phyloP scores from a whole-genome alignment of 2,113 vertebrate genomes.

The Globicephala melas region DNA sequence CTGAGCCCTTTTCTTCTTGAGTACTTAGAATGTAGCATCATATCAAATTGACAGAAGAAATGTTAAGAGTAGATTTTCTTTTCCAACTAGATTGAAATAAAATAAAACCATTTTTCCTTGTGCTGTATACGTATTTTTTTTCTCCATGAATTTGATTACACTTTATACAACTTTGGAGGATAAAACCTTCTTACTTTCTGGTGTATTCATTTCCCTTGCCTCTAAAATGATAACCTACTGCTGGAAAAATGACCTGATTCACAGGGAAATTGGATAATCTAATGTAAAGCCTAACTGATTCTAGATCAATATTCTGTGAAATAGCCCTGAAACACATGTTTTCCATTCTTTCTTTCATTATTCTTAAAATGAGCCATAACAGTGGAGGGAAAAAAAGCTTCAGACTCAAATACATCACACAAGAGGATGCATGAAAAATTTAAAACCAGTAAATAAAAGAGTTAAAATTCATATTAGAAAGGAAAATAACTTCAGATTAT shows the following conservation, averaged over 20 bases:
- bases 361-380: neutral
- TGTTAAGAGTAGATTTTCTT: neutral
- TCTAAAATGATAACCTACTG: neutral
- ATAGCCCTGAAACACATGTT: neutral
- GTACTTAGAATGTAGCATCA: neutral
- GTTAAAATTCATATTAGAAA: neutral
- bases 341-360: neutral
- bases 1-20: neutral
- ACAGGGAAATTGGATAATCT: neutral
- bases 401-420: neutral
- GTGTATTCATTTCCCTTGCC: neutral
- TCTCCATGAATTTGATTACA: neutral
- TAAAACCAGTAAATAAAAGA: neutral
- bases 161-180: neutral
- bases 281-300: neutral
- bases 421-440: neutral
- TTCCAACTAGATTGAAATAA: neutral
- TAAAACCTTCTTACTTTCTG: neutral
- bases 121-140: neutral
- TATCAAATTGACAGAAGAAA: neutral
- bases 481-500: neutral
- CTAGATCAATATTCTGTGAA: neutral
- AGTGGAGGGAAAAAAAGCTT: neutral
- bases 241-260: neutral
- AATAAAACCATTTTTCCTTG: neutral